phyloP scores from a whole-genome alignment of 2,888 invertebrate genomes.

The Euzetes globulus region DNA sequence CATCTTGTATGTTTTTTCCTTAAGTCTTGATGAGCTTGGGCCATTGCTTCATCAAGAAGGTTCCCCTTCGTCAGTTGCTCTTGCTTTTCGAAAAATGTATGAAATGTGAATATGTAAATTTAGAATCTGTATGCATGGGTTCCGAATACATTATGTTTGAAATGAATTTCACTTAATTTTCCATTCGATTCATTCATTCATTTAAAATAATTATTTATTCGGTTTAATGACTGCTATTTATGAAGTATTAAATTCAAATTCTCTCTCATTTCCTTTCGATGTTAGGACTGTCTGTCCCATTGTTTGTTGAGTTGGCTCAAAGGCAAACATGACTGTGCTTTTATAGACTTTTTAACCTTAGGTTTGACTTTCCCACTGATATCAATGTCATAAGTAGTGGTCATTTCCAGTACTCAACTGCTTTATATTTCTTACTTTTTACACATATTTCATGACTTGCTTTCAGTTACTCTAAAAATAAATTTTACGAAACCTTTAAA shows the following conservation, averaged over 20 bases:
- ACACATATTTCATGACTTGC: neutral
- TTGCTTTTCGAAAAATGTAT: no score
- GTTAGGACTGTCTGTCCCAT: neutral
- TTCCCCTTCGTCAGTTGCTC: no score
- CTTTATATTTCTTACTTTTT: neutral
- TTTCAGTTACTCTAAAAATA: no score
- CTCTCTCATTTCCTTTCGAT: slow-evolving; percentile 18
- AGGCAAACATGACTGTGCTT: slow-evolving; percentile 25
- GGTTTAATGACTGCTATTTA: neutral
- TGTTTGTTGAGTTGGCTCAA: neutral
- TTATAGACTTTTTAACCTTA: neutral
- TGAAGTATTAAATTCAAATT: slow-evolving; percentile 3
- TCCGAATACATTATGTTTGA: neutral
- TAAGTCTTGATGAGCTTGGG: no score
- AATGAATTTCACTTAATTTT: neutral
- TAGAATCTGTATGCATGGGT: no score
- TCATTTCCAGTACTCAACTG: slow-evolving; percentile 3
- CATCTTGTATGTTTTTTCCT: no score
- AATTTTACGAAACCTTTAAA: no score
- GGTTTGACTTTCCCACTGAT: slow-evolving; percentile 24
- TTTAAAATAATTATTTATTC: slow-evolving; percentile 23
- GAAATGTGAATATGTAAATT: no score
- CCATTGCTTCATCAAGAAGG: no score
- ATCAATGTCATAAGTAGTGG: slow-evolving; percentile 27
- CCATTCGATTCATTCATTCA: neutral